Evolutionary conservation across 2,797 vertebrate species (phyloP).

Genomic region (Limosa lapponica): DNA sequence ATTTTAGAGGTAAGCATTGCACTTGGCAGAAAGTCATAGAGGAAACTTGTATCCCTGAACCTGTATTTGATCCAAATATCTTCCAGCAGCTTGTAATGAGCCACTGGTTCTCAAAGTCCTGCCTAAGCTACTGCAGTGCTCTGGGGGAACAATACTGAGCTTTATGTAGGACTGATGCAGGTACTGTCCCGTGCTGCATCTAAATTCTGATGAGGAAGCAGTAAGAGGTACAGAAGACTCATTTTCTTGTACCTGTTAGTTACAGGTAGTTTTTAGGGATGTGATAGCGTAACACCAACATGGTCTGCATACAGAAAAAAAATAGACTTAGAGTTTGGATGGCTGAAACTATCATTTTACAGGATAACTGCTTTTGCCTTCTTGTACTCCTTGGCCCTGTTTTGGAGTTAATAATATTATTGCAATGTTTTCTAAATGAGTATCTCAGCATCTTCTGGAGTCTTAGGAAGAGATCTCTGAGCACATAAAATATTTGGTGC

Average conservation of each 20-base stretch:
- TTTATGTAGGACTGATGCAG: background rate
- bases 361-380: background rate
- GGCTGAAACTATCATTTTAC: background rate
- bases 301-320: background rate
- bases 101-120: background rate
- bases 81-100: background rate
- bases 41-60: background rate
- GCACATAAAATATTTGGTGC: background rate
- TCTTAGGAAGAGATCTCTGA: background rate
- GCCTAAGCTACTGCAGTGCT: background rate
- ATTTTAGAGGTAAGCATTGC: background rate
- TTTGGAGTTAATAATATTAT: background rate
- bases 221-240: background rate
- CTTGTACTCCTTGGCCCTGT: background rate
- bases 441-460: background rate
- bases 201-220: background rate
- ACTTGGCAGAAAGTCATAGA: background rate
- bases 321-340: background rate
- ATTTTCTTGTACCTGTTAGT: background rate
- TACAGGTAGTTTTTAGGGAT: background rate
- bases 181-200: background rate
- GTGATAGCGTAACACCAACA: fast-evolving
- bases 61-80: background rate
- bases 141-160: fast-evolving
- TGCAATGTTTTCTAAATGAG: background rate